phyloP scores from a whole-genome alignment of 2,888 invertebrate species.

The Pantelozetes paolii region DNA sequence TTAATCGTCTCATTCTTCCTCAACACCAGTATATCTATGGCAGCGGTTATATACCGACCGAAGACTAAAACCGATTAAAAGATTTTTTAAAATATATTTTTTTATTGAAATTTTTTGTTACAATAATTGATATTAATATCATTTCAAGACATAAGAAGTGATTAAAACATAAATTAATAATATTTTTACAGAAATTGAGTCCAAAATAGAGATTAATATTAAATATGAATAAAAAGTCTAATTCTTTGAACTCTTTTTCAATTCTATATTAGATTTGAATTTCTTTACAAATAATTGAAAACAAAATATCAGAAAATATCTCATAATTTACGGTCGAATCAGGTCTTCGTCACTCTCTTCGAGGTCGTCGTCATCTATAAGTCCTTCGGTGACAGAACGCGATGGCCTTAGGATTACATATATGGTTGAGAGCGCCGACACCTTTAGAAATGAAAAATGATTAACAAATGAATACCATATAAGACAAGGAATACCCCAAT shows the following conservation, averaged over 20 bases:
- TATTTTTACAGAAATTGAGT: neutral
- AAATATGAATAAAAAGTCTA: too few relatives aligned
- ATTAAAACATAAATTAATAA: neutral
- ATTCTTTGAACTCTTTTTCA: too few relatives aligned
- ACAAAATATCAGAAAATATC: neutral
- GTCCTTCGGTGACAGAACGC: constrained; percentile 44
- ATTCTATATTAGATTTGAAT: too few relatives aligned
- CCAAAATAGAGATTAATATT: too few relatives aligned
- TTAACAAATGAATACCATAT: neutral
- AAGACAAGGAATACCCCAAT: constrained; percentile 47
- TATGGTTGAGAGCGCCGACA: constrained; percentile 44
- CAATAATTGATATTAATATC: neutral
- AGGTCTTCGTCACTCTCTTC: constrained; percentile 45
- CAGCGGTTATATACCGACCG: constrained; percentile 28
- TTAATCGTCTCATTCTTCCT: constrained; percentile 25
- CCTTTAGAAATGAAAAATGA: constrained; percentile 29
- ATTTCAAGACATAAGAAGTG: neutral
- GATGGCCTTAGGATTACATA: constrained; percentile 43
- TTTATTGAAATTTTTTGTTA: neutral
- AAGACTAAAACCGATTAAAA: constrained; percentile 31
- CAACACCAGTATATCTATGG: constrained; percentile 1
- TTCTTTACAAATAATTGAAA: too few relatives aligned
- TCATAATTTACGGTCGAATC: constrained; percentile 18
- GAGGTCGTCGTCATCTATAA: constrained; percentile 46
- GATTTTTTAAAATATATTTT: neutral